Evolutionary conservation across 1,140 invertebrate species (phyloP).

Genomic region (Anastatus disparis): DNA sequence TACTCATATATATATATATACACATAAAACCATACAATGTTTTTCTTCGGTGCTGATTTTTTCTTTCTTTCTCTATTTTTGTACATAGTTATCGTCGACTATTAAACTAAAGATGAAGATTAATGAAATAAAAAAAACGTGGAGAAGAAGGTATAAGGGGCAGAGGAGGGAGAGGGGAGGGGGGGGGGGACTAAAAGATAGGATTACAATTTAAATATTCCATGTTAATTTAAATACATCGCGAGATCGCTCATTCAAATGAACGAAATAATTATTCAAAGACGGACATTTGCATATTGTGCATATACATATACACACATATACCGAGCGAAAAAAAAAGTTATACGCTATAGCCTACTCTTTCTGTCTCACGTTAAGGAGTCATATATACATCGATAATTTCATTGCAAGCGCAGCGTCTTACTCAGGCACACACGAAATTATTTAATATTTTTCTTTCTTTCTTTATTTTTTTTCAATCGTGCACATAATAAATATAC

Average conservation of each 20-base stretch:
- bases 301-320: conserved; percentile 41
- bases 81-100: background rate
- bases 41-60: no score
- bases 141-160: no score
- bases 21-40: no score
- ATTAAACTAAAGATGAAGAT: background rate
- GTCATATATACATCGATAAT: conserved; percentile 1
- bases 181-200: no score
- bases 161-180: no score
- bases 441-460: no score
- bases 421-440: no score
- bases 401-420: background rate
- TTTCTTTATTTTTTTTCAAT: conserved; percentile 10
- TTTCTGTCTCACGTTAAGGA: no score
- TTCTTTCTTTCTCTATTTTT: background rate
- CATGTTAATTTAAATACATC: conserved; percentile 38
- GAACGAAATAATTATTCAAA: conserved; percentile 42
- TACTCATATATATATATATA: no score
- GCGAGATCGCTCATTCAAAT: conserved; percentile 20
- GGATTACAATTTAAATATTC: conserved; percentile 14
- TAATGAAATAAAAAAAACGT: background rate
- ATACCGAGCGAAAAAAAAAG: no score
- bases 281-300: no score
- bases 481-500: conserved; percentile 18
- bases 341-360: no score